Percentiles rank a stretch among this genome's conserved stretches.
Evolutionary conservation across 35 echinoderm and acorn worm species (phyloP).

Genomic region (Ophiothrix spiculata): DNA sequence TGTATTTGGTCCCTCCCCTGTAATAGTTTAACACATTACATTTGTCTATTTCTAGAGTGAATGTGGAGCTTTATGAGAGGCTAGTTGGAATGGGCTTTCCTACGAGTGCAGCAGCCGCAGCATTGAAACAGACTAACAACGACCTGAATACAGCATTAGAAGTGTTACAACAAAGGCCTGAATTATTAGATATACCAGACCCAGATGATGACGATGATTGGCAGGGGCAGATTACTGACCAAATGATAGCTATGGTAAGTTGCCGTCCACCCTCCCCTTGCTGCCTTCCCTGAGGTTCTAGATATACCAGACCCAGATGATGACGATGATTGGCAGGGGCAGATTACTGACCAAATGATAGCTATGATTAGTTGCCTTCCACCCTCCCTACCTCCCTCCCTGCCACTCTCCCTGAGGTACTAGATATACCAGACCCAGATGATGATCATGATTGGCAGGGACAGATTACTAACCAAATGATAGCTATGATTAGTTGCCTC

Average conservation of each 20-base stretch:
- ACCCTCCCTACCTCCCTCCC: too few relatives aligned
- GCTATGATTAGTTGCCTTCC: not conserved
- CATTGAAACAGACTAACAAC: constrained; percentile 89
- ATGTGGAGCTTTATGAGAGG: constrained; percentile 72
- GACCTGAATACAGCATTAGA: constrained; percentile 72
- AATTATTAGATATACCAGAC: constrained; percentile 44
- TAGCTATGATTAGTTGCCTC: constrained; percentile 71
- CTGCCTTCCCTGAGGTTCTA: not conserved
- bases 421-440: constrained; percentile 1
- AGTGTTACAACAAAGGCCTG: constrained; percentile 76
- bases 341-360: too few relatives aligned
- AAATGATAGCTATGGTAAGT: constrained; percentile 79
- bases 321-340: too few relatives aligned
- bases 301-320: not conserved
- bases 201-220: constrained; percentile 19
- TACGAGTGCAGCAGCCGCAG: constrained; percentile 31
- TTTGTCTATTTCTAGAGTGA: constrained; percentile 76
- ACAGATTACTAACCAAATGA: constrained; percentile 77
- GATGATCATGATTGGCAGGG: constrained; percentile 37
- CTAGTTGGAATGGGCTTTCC: constrained; percentile 87
- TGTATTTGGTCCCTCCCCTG: too few relatives aligned
- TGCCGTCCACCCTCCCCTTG: not conserved
- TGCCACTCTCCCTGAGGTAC: not conserved
- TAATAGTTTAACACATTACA: too few relatives aligned
- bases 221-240: constrained; percentile 75